Evolutionary conservation across 2,797 vertebrate genomes (phyloP).

Genomic region (Ibycter americanus): DNA sequence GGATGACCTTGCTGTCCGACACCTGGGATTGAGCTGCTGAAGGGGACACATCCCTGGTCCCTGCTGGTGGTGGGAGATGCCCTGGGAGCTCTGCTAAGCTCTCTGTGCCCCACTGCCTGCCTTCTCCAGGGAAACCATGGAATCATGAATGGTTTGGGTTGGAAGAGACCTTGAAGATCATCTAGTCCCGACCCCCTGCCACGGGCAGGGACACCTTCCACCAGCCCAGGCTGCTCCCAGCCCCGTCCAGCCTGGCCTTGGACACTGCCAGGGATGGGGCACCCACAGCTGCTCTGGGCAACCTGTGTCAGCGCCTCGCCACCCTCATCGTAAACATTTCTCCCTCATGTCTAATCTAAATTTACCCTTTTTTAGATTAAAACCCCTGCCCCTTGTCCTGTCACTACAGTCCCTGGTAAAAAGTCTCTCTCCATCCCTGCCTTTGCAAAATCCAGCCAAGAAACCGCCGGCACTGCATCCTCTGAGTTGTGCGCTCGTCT

Average conservation of each 20-base stretch:
- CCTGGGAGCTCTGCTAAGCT: neutral
- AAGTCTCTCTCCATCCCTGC: neutral
- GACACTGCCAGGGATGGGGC: neutral
- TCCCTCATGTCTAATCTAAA: neutral
- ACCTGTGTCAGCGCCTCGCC: neutral
- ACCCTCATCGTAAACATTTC: too few relatives aligned
- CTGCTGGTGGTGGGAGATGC: neutral
- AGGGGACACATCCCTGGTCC: neutral
- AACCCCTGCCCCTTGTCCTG: neutral
- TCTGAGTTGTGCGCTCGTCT: neutral
- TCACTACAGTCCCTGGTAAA: neutral
- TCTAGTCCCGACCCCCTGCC: neutral
- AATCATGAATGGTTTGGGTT: neutral
- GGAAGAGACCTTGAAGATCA: neutral
- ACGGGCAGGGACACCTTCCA: neutral
- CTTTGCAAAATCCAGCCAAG: neutral
- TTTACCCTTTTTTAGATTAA: neutral
- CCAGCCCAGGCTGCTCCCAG: neutral
- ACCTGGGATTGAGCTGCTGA: neutral
- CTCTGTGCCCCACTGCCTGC: neutral
- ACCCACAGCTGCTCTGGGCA: neutral
- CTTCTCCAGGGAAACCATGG: neutral
- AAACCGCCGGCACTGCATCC: accelerated
- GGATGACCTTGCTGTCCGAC: neutral
- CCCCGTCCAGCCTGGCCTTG: neutral